Percentiles rank a stretch among this genome's conserved stretches.
Conservation (phyloP, 2,113 vertebrate genomes). For the Zootoca vivipara region DNA sequence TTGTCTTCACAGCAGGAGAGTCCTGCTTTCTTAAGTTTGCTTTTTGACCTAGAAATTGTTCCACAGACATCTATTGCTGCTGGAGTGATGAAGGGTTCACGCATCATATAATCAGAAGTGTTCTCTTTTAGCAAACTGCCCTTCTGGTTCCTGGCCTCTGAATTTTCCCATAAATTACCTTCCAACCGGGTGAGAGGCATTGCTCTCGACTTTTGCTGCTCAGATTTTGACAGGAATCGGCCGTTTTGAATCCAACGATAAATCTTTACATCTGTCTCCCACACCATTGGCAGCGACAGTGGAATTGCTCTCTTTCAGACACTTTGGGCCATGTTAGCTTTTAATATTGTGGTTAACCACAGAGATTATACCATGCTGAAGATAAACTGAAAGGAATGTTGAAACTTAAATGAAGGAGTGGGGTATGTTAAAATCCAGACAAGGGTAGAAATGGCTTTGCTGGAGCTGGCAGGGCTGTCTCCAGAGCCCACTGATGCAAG, state of each 20-base stretch:
- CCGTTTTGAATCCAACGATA: background rate
- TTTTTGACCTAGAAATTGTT: background rate
- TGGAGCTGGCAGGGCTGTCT: slow-evolving; percentile 16
- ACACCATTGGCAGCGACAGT: background rate
- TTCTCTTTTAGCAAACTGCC: background rate
- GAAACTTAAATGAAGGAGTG: background rate
- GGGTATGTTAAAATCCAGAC: slow-evolving; percentile 16
- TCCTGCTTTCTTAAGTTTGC: background rate
- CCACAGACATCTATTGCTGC: background rate
- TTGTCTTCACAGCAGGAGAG: background rate
- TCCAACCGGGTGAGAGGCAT: background rate
- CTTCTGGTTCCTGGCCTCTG: background rate
- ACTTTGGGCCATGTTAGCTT: slow-evolving; percentile 33
- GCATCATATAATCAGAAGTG: background rate
- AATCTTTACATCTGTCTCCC: background rate
- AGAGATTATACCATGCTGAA: slow-evolving; percentile 46
- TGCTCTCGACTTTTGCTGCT: background rate
- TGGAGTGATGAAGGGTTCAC: background rate
- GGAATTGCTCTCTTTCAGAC: slow-evolving; percentile 19
- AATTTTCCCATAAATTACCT: background rate
- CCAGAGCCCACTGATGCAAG: background rate
- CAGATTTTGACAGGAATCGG: slow-evolving; percentile 1
- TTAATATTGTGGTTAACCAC: slow-evolving; percentile 50
- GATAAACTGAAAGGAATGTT: slow-evolving; percentile 45
- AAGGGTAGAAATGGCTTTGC: slow-evolving; percentile 6